Evolutionary conservation across 1,140 invertebrate species (phyloP).

Genomic region (Drosophila funebris): DNA sequence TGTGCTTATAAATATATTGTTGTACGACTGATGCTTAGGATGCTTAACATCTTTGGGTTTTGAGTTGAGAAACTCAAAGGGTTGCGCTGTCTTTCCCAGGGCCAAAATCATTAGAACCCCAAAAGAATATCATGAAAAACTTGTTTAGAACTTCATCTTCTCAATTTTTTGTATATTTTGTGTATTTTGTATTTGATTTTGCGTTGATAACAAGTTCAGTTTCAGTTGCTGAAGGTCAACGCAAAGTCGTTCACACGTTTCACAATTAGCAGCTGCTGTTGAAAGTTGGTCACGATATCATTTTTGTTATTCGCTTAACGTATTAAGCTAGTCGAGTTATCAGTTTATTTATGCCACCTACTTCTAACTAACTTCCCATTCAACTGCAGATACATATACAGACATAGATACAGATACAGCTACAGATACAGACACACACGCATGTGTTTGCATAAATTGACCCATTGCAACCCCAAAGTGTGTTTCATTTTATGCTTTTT

Average conservation of each 20-base stretch:
- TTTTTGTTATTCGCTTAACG: neutral
- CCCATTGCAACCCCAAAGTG: slow-evolving; percentile 41
- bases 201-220: slow-evolving; percentile 75
- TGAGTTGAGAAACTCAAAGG: slow-evolving; percentile 55
- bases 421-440: neutral
- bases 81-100: slow-evolving; percentile 64
- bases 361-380: neutral
- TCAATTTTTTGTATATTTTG: slow-evolving; percentile 27
- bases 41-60: slow-evolving; percentile 36
- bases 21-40: slow-evolving; percentile 20
- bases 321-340: neutral
- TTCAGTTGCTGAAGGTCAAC: slow-evolving; percentile 57
- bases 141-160: slow-evolving; percentile 65
- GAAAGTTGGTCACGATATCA: slow-evolving; percentile 15
- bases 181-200: slow-evolving; percentile 51
- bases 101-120: slow-evolving; percentile 26
- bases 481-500: neutral
- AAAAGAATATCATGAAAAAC: slow-evolving; percentile 48
- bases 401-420: neutral
- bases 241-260: slow-evolving; percentile 76
- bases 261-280: slow-evolving; percentile 77
- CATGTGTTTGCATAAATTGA: slow-evolving; percentile 46
- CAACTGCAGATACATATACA: neutral
- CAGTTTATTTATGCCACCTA: neutral
- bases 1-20: slow-evolving; percentile 75